Base-by-base conservation (phyloP, 1,140 invertebrate genomes). In the Drosophila azteca region DNA sequence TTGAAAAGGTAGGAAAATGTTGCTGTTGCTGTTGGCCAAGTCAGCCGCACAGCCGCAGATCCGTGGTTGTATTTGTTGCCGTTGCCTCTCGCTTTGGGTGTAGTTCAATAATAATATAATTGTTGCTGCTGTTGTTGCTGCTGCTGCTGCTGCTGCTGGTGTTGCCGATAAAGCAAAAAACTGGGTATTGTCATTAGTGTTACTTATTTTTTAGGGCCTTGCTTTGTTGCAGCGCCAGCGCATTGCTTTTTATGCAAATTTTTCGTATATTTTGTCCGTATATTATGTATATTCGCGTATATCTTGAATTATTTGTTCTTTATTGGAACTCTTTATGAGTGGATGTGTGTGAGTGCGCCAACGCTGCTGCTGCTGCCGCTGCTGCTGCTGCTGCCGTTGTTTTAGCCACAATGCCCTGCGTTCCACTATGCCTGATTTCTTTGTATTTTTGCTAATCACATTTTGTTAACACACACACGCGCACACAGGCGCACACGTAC, bases 381-480 rank as follows among this genome's bases (percentile, higher is more conserved):
- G 24, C 24, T 79, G 68, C 74, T 26, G 24, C 24, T 26, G 24
- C 24, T 79, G 61, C 55, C 64, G 67, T 66, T 79, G 71, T 83
- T 61, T 85, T 45, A 63, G 68, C 62, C 63, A 69, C 60, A 76
- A 80, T 80, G 46, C 57, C 62, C 53, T 49, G 35, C 35, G 49
- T 77, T 78, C 61, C 74, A 77, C 44, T 64, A 53, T 76, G 80
- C 80, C 80, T 77, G 82, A 83, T 77, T 85, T 74, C 83, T 88
- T 88, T 87, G 83, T 87, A 89, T 87, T 87, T 88, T 87, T 79
- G 83, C 83, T 88, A 88, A 87, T 87, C 83, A 87, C 83, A 87
- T 87, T 87, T 87, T 87, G 83, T 88, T 88, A 87, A 88, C 83
- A 87, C 83, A 72, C 45, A 53, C 65, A 43, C 58, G 53, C 60